These are phyloP conservation scores for Notothenia coriiceps DNA, from an alignment of 2,113 vertebrate genomes.

Conservation along the genomic window DNA sequence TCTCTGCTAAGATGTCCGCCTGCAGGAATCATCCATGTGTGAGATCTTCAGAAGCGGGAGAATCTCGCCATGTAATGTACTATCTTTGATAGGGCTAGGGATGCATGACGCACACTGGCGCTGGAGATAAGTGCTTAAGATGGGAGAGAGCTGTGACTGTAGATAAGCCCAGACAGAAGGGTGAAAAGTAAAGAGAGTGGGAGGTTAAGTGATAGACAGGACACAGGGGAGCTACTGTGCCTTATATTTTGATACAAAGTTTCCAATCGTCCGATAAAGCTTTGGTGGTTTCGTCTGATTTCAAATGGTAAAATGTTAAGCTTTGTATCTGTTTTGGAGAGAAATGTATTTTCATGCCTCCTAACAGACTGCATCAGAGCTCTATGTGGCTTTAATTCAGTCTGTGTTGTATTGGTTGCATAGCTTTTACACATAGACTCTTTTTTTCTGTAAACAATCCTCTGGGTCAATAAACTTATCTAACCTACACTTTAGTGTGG, in stretches of 20 bases:
- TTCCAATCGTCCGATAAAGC: slow-evolving; percentile 2
- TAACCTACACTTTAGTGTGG: slow-evolving; percentile 36
- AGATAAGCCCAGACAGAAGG: slow-evolving; percentile 61
- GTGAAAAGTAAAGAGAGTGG: not conserved
- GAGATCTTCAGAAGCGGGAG: slow-evolving; percentile 55
- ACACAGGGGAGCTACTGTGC: slow-evolving; percentile 26
- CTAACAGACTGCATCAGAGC: slow-evolving; percentile 6
- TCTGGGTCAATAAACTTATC: slow-evolving; percentile 33
- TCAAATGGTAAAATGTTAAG: slow-evolving; percentile 23
- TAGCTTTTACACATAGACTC: slow-evolving; percentile 14
- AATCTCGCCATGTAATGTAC: slow-evolving; percentile 62
- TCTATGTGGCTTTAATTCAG: slow-evolving; percentile 19
- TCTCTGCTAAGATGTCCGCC: slow-evolving; percentile 37
- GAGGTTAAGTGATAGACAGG: slow-evolving; percentile 13
- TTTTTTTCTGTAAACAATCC: slow-evolving; percentile 6
- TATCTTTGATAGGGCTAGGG: slow-evolving; percentile 59
- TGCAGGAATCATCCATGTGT: slow-evolving; percentile 57
- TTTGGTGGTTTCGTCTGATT: slow-evolving; percentile 26
- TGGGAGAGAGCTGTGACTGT: slow-evolving; percentile 58
- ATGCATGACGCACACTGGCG: slow-evolving; percentile 65
- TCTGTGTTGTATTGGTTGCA: slow-evolving; percentile 11
- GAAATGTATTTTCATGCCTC: slow-evolving; percentile 37
- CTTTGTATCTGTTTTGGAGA: slow-evolving; percentile 32
- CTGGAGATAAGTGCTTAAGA: slow-evolving; percentile 70
- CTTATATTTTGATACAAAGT: slow-evolving; percentile 20